Base-by-base conservation (phyloP, 2,797 vertebrate genomes). In the Neoniphon sammara region DNA sequence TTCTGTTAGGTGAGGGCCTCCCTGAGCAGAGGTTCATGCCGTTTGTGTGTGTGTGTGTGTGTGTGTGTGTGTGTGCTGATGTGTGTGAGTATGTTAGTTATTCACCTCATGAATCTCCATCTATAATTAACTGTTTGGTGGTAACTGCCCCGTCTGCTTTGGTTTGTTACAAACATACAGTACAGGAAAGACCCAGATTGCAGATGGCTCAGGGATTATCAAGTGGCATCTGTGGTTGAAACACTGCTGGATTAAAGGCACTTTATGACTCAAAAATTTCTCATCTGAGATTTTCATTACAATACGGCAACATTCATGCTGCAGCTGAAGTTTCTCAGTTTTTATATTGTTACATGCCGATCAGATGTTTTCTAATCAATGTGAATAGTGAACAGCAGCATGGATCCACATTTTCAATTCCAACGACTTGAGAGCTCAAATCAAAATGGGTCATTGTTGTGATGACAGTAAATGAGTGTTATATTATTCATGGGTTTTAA, bases 1-100 rank as follows among this genome's bases (percentile, higher is more conserved):
- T 84, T 77, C 34, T 74, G 55, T 59, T 54, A 39, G 39, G 39
- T 2, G 7, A n/a, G 57, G 64, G 68, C 46, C 52, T 77, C 47
- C 52, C 55, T 80, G 63, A 64, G 39, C 30, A 20, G 15, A 61
- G 30, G 3, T 1, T 72, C 55, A 23, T 42, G 44, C 27, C 44
- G 71, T 15, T 10, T 57, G 12, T 42, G 53, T 49, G 42, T 14
- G 17, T 63, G 21, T 30, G 14, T 57, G 12, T 42, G 53, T 49
- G 49, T 18, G 11, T 59, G 21, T n/a, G 36, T 55, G 31, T 39
- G 31, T 54, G 49, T 66, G 31, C 10, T 9, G 14, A 18, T 47
- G 25, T 58, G 5, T 18, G n/a, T 20, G 18, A 39, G 36, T 39
- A 39, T 39, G 36, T 39, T 39, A 39, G 36, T 39, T 39, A 39